phyloP scores from a whole-genome alignment of 1,140 invertebrate species.

The Meloidogyne hapla region DNA sequence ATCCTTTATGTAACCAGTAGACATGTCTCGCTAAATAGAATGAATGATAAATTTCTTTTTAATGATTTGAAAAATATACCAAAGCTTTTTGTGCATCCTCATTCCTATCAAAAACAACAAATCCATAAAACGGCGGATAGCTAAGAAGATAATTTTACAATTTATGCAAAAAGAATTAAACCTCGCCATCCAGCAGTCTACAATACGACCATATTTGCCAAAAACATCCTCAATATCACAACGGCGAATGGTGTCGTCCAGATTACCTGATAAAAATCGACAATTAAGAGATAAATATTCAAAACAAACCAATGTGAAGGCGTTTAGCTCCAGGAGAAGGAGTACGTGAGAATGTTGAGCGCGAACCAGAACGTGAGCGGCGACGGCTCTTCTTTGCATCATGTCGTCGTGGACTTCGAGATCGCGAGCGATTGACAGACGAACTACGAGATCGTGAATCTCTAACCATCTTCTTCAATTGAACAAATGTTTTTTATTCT shows the following conservation, averaged over 20 bases:
- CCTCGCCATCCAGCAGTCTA: conserved; percentile 40
- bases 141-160: neutral
- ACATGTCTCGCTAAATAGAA: conserved; percentile 14
- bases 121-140: conserved; percentile 41
- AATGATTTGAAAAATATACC: no score
- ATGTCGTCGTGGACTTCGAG: neutral
- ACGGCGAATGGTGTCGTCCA: conserved; percentile 39
- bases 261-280: conserved; percentile 18
- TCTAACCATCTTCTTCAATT: neutral
- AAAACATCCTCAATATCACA: conserved; percentile 40
- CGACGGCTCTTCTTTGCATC: neutral
- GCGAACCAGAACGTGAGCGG: conserved; percentile 14
- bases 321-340: conserved; percentile 35
- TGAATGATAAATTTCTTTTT: neutral
- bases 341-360: conserved; percentile 31
- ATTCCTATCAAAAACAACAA: conserved; percentile 32
- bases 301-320: conserved; percentile 29
- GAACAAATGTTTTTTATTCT: neutral
- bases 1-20: conserved; percentile 30
- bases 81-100: conserved; percentile 13
- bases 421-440: neutral
- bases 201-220: conserved; percentile 39
- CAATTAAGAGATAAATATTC: neutral
- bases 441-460: conserved; percentile 1
- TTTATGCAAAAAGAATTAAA: neutral